Percentiles rank a stretch among this genome's conserved stretches.
These are phyloP conservation scores for Adelognathus sp. DNA, from an alignment of 2,888 invertebrate species.

Conservation along the genomic window DNA sequence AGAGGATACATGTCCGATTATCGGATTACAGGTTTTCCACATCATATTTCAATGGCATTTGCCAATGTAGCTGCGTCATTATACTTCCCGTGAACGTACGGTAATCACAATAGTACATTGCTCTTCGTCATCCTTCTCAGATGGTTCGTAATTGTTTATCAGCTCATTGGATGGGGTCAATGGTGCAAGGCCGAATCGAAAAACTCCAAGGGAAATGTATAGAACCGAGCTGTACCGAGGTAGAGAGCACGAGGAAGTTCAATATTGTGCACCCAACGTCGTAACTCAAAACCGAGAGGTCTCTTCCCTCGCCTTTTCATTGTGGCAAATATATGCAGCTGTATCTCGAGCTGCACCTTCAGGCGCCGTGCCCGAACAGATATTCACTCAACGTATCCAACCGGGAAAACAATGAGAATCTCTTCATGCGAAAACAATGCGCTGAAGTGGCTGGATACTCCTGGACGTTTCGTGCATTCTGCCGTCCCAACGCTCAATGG, in stretches of 20 bases:
- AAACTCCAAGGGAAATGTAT: not conserved
- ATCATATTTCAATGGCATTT: not conserved
- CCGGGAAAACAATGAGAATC: slow-evolving; percentile 65
- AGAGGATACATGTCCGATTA: not conserved
- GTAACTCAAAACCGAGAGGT: not conserved
- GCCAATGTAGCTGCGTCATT: not conserved
- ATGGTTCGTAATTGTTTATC: too few species aligned
- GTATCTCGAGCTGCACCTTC: not conserved
- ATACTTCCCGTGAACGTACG: not conserved
- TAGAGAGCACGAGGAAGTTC: not conserved
- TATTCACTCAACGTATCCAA: slow-evolving; percentile 51
- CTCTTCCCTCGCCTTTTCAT: slow-evolving; percentile 14
- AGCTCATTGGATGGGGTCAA: too few species aligned
- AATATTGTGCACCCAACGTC: not conserved
- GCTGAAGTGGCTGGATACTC: slow-evolving; percentile 56
- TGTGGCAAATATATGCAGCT: not conserved
- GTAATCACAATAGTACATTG: not conserved
- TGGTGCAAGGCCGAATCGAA: not conserved
- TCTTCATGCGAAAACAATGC: slow-evolving; percentile 63
- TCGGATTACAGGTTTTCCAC: not conserved
- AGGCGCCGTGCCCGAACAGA: slow-evolving; percentile 47
- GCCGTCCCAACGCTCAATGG: slow-evolving; percentile 42
- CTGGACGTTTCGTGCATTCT: slow-evolving; percentile 26
- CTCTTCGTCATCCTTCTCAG: too few species aligned
- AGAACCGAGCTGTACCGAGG: not conserved